Evolutionary conservation across 1,140 invertebrate genomes (phyloP).

Genomic region (Drepana arcuata): DNA sequence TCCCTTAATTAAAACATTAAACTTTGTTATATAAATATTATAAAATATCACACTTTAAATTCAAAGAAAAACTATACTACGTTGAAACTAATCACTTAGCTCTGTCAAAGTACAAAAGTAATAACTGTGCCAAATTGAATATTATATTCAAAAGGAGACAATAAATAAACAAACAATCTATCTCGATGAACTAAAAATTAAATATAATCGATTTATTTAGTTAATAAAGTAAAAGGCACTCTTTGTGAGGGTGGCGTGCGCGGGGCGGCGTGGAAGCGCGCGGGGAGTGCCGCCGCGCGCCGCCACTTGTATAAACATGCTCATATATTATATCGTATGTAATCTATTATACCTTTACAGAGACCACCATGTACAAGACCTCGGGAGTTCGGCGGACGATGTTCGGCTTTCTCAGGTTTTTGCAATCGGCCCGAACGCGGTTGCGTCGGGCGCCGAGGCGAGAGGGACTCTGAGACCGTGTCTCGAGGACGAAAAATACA

Average conservation of each 20-base stretch:
- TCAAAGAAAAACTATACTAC: conserved; percentile 63
- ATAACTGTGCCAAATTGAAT: conserved; percentile 68
- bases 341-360: conserved; percentile 35
- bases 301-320: conserved; percentile 28
- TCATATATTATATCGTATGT: conserved; percentile 30
- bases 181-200: conserved; percentile 68
- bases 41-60: conserved; percentile 72
- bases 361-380: conserved; percentile 36
- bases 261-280: conserved; percentile 45
- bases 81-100: conserved; percentile 62
- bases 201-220: conserved; percentile 64
- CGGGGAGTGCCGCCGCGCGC: conserved; percentile 25
- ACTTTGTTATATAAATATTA: conserved; percentile 71
- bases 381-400: conserved; percentile 44
- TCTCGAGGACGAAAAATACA: conserved; percentile 51
- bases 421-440: conserved; percentile 31
- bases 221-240: conserved; percentile 65
- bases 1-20: conserved; percentile 71
- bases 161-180: conserved; percentile 69
- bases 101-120: conserved; percentile 67
- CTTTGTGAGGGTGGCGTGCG: conserved; percentile 27
- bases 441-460: conserved; percentile 25
- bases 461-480: conserved; percentile 21
- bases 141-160: conserved; percentile 63
- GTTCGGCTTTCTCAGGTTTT: conserved; percentile 38